Evolutionary conservation across 2,113 vertebrate species (phyloP).

Genomic region (Panthera tigris): DNA sequence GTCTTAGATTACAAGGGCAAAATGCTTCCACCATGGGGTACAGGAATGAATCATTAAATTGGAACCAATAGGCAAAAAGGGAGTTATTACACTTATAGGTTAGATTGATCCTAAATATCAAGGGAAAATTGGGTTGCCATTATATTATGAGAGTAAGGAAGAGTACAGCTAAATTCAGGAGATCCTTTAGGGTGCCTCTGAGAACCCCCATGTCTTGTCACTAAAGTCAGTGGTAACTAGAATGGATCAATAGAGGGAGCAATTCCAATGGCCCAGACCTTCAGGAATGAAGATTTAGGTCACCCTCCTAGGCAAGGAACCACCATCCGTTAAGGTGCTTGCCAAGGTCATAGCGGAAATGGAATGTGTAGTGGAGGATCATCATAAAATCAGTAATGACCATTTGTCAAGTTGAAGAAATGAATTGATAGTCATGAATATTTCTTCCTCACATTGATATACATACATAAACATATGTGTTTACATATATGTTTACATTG

Average conservation of each 20-base stretch:
- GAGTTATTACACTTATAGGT: neutral
- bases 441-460: neutral
- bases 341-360: neutral
- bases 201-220: neutral
- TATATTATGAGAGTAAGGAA: neutral
- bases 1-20: neutral
- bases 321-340: neutral
- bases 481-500: neutral
- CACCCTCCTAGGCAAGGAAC: neutral
- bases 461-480: neutral
- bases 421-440: neutral
- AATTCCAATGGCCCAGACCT: neutral
- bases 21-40: neutral
- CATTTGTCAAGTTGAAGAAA: neutral
- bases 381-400: neutral
- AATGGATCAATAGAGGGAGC: neutral
- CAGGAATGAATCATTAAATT: neutral
- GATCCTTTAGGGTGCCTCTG: neutral
- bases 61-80: neutral
- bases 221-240: neutral
- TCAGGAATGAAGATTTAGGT: neutral
- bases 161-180: neutral
- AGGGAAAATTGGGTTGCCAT: neutral
- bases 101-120: neutral
- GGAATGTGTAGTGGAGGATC: neutral